These are phyloP conservation scores for Dendroctonus ponderosae DNA, from an alignment of 1,140 invertebrate genomes.

Conservation along the genomic window DNA sequence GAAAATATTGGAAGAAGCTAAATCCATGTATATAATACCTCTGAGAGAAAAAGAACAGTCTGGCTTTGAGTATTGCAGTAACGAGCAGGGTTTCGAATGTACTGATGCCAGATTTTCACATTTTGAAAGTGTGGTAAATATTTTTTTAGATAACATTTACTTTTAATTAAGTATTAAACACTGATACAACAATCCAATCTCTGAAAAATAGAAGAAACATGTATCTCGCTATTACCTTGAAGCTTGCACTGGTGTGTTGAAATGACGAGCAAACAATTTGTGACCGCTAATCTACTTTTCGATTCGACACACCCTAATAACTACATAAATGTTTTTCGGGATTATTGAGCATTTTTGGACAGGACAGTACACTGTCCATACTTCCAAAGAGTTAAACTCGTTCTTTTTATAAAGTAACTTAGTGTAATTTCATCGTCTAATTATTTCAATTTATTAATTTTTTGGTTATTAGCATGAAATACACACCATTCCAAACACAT, in stretches of 20 bases:
- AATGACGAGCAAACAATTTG: too few species aligned
- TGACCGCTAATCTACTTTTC: too few species aligned
- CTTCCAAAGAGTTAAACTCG: too few species aligned
- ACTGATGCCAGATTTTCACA: constrained; percentile 30
- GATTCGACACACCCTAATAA: too few species aligned
- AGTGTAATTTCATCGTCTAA: too few species aligned
- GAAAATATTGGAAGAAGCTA: constrained; percentile 76
- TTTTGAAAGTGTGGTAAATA: constrained; percentile 34
- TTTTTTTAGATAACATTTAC: background rate
- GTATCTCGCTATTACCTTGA: background rate
- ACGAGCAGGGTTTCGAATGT: constrained; percentile 47
- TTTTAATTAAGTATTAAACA: background rate
- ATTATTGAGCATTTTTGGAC: too few species aligned
- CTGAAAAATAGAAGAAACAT: background rate
- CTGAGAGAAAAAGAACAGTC: constrained; percentile 50
- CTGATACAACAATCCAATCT: background rate
- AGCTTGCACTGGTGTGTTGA: background rate
- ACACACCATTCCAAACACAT: too few species aligned
- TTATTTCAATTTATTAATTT: too few species aligned
- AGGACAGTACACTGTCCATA: too few species aligned
- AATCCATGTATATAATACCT: constrained; percentile 61
- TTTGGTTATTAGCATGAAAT: too few species aligned
- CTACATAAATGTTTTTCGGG: too few species aligned
- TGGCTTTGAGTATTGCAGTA: constrained; percentile 56
- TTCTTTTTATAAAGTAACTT: too few species aligned